A percentile compares a stretch with the other conserved stretches of the same genome.
Conservation (phyloP, 30 jellyfish, hydroid and myxozoan species). For the Phacellophora camtschatica region DNA sequence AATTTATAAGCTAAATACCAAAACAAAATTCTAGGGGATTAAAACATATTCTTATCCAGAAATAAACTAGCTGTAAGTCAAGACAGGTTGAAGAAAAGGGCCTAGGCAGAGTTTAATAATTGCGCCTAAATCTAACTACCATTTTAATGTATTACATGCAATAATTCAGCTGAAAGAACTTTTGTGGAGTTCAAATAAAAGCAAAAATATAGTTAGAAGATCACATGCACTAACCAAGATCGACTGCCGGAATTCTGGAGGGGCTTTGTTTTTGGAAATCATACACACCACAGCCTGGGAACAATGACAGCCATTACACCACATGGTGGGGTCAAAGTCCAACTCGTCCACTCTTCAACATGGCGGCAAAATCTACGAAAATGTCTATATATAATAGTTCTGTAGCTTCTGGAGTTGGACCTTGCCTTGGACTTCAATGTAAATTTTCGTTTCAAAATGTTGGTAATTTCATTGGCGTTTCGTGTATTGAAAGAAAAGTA, state of each 20-base stretch:
- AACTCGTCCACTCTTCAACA: slow-evolving; percentile 10
- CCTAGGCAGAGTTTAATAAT: not conserved
- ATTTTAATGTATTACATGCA: not conserved
- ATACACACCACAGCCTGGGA: not conserved
- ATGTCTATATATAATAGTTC: too few relatives aligned
- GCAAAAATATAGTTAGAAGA: not conserved
- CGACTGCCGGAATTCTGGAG: not conserved
- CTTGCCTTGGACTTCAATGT: too few relatives aligned
- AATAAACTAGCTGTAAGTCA: too few relatives aligned
- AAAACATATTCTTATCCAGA: not conserved
- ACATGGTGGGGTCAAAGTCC: slow-evolving; percentile 3
- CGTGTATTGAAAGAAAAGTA: too few relatives aligned
- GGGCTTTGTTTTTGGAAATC: not conserved
- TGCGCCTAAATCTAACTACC: not conserved
- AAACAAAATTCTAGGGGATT: not conserved
- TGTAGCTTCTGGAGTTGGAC: too few relatives aligned
- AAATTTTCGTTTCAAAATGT: too few relatives aligned
- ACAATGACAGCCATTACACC: not conserved
- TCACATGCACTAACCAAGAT: not conserved
- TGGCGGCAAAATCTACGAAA: slow-evolving; percentile 6
- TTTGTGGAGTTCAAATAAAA: not conserved
- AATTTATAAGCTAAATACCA: not conserved
- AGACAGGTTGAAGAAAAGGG: not conserved
- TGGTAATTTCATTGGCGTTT: too few relatives aligned
- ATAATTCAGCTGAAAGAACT: not conserved